phyloP scores from a whole-genome alignment of 1,140 invertebrate species.

The Aphidius gifuensis region DNA sequence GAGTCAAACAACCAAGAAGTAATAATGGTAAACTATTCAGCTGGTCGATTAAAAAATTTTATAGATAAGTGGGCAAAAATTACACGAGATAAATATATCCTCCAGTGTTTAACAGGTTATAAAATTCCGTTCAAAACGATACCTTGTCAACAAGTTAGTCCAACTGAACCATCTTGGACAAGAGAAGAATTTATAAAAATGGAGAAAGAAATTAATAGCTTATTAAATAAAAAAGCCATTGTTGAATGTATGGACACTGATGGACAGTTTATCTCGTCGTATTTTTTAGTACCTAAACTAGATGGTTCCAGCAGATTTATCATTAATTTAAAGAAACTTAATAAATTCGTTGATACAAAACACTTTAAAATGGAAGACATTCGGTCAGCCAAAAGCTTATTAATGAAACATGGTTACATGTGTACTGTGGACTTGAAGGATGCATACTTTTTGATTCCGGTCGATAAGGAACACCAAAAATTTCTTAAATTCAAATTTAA shows the following conservation, averaged over 20 bases:
- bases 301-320: too few relatives aligned
- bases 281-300: too few relatives aligned
- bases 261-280: background rate
- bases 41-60: slow-evolving; percentile 5
- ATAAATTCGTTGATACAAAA: too few relatives aligned
- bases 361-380: too few relatives aligned
- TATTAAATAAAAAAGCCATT: slow-evolving; percentile 1
- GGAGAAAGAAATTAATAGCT: background rate
- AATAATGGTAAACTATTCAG: slow-evolving; percentile 4
- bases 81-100: slow-evolving; percentile 18
- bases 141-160: too few relatives aligned
- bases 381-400: too few relatives aligned
- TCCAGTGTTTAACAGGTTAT: slow-evolving; percentile 10
- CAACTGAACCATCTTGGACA: background rate
- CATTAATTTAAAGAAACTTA: too few relatives aligned
- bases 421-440: too few relatives aligned
- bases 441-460: too few relatives aligned
- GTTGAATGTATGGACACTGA: background rate
- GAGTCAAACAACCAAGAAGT: slow-evolving; percentile 10
- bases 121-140: background rate
- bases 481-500: too few relatives aligned
- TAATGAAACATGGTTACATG: too few relatives aligned
- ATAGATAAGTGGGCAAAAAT: slow-evolving; percentile 18
- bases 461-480: too few relatives aligned
- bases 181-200: background rate